Evolutionary conservation across 2,888 invertebrate genomes (phyloP), one percentile per base, ranked within the genome.

Genomic region (Nasonia oneida): DNA sequence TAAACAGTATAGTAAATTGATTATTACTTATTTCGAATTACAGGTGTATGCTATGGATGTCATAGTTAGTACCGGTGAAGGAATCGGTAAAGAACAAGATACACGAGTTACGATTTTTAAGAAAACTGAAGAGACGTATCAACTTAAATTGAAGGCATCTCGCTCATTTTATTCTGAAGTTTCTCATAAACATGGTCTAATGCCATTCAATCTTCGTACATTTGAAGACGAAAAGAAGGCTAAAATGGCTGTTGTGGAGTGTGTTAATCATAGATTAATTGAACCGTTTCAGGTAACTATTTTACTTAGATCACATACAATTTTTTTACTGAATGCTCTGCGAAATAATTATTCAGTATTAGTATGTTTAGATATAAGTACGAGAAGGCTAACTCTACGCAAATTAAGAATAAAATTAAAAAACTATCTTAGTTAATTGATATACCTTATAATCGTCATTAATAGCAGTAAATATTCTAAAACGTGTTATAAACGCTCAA

Each of bases 181-280:
- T 42, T 96, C 97, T 92, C 96, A 97, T 92, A 98, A 98, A 94
- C 97, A 98, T 93, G 98, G 98, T 74, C 96, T 96, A 86, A 99
- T 99, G 99, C 99, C 99, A 37, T 99, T 99, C 94, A 98, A 99
- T 93, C 95, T 99, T 91, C 96, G 98, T 89, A 96, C 96, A 92
- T 98, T 98, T 93, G 98, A 99, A 91, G 99, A 99, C 93, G 99
- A 99, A 94, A 98, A 97, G 88, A 99, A 99, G 94, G 99, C 99
- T 61, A 97, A 98, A 93, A 97, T 99, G 97, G 99, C 99, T 78
- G 98, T 99, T 76, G 96, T 98, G 64, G 99, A 99, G 94, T 99
- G 99, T 94, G 98, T 99, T 86, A 98, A 98, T 93, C 99, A 99
- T 94, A 98, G 98, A 93, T 96, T 99, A 90, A 97, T 99, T 91